Percentiles rank a stretch among this genome's conserved stretches.
phyloP scores from a whole-genome alignment of 1,140 invertebrate genomes.

The Drosophila cardini region DNA sequence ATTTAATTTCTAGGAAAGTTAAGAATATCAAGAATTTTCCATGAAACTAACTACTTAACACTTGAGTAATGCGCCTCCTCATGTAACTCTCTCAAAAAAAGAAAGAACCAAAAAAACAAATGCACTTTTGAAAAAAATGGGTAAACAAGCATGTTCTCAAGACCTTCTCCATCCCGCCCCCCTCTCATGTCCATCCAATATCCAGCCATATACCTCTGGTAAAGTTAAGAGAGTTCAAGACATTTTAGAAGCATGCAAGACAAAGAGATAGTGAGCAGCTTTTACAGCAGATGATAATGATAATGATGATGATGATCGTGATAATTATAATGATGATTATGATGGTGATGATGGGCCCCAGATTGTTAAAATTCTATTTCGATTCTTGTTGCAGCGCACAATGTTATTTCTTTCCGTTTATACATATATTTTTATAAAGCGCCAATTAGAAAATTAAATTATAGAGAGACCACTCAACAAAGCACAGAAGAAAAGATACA shows the following conservation, averaged over 20 bases:
- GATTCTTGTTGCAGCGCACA: slow-evolving; percentile 48
- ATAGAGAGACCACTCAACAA: slow-evolving; percentile 22
- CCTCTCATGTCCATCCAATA: not conserved
- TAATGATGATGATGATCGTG: slow-evolving; percentile 23
- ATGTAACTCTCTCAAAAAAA: slow-evolving; percentile 23
- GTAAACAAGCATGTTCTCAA: slow-evolving; percentile 37
- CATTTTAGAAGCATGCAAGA: slow-evolving; percentile 36
- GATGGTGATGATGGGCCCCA: slow-evolving; percentile 34
- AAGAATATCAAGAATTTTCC: slow-evolving; percentile 47
- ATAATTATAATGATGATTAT: slow-evolving; percentile 24
- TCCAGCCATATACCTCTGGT: not conserved
- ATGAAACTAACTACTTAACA: slow-evolving; percentile 38
- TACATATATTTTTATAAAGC: slow-evolving; percentile 57
- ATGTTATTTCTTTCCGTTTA: slow-evolving; percentile 51
- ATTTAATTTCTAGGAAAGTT: slow-evolving; percentile 75
- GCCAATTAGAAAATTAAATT: slow-evolving; percentile 38
- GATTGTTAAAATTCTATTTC: slow-evolving; percentile 52
- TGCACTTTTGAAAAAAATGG: slow-evolving; percentile 30
- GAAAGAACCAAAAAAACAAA: slow-evolving; percentile 6
- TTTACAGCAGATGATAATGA: slow-evolving; percentile 4
- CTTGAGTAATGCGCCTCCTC: slow-evolving; percentile 35
- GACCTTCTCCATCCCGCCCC: not conserved
- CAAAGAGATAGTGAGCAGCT: slow-evolving; percentile 27
- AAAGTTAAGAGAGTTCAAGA: slow-evolving; percentile 21
- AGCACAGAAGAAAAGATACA: slow-evolving; percentile 21